These are phyloP conservation scores for Andrena fulva DNA, from an alignment of 2,888 invertebrate genomes.

Conservation along the genomic window DNA sequence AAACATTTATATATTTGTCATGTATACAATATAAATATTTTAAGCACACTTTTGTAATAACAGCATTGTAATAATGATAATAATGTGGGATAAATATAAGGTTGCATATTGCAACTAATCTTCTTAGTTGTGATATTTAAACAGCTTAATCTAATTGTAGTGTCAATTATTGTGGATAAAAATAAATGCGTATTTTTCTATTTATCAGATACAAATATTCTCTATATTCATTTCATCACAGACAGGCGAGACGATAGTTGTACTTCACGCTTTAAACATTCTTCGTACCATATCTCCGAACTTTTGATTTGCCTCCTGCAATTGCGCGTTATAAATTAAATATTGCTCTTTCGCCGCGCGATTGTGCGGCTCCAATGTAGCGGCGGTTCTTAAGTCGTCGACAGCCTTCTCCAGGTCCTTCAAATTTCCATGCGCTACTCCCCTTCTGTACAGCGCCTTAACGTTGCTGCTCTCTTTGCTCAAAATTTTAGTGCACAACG, in stretches of 20 bases:
- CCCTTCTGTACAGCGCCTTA: slow-evolving; percentile 86
- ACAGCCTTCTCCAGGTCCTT: slow-evolving; percentile 89
- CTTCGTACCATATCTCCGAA: slow-evolving; percentile 87
- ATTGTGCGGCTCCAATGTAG: slow-evolving; percentile 88
- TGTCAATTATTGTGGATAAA: slow-evolving; percentile 73
- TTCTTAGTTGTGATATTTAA: slow-evolving; percentile 35
- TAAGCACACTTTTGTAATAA: slow-evolving; percentile 54
- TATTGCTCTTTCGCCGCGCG: slow-evolving; percentile 88
- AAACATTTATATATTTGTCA: slow-evolving; percentile 34
- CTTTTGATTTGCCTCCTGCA: slow-evolving; percentile 87
- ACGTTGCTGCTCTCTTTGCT: slow-evolving; percentile 84
- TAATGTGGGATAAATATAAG: slow-evolving; percentile 37
- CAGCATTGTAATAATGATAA: slow-evolving; percentile 59
- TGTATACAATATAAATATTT: slow-evolving; percentile 31
- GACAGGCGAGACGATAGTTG: slow-evolving; percentile 64
- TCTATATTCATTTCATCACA: slow-evolving; percentile 69
- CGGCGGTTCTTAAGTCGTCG: slow-evolving; percentile 86
- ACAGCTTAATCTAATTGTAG: slow-evolving; percentile 58
- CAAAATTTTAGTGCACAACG: slow-evolving; percentile 87
- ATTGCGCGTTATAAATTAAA: slow-evolving; percentile 86
- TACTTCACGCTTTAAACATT: slow-evolving; percentile 81
- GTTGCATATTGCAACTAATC: slow-evolving; percentile 33
- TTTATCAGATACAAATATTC: slow-evolving; percentile 76
- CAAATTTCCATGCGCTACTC: slow-evolving; percentile 85
- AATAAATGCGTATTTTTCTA: slow-evolving; percentile 83